Conservation (phyloP, 1,140 invertebrate genomes). For the Orchesella cincta region DNA sequence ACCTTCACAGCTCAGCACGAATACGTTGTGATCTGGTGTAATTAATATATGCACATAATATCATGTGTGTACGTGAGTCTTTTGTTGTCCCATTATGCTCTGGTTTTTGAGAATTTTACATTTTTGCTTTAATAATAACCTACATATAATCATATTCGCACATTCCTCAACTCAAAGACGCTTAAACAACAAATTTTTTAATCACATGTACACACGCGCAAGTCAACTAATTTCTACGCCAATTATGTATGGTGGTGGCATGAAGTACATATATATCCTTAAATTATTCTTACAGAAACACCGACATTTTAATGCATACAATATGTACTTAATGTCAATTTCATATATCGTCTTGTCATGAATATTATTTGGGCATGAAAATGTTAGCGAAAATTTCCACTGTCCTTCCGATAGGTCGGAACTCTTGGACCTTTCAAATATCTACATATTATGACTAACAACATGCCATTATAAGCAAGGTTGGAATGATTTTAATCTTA, state of each 20-base stretch:
- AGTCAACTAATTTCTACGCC: background rate
- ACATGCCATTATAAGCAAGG: conserved; percentile 3
- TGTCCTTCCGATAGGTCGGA: conserved; percentile 9
- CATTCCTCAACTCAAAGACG: background rate
- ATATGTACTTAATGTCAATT: background rate
- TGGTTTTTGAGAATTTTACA: background rate
- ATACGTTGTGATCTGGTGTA: conserved; percentile 20
- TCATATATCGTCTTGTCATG: background rate
- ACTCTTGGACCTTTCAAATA: background rate
- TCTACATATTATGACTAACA: background rate
- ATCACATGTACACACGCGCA: background rate
- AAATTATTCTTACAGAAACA: background rate
- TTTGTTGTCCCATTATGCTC: background rate
- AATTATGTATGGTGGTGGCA: background rate
- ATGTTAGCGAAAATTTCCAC: background rate
- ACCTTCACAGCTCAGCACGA: conserved; percentile 27
- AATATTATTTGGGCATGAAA: background rate
- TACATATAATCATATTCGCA: background rate
- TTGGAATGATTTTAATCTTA: conserved; percentile 25
- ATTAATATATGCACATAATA: background rate
- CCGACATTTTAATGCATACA: no score
- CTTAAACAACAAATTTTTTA: background rate
- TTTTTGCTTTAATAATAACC: background rate
- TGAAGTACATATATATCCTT: background rate
- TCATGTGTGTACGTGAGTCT: background rate